Base-by-base conservation (phyloP, 2,113 vertebrate species). In the Canis aureus region DNA sequence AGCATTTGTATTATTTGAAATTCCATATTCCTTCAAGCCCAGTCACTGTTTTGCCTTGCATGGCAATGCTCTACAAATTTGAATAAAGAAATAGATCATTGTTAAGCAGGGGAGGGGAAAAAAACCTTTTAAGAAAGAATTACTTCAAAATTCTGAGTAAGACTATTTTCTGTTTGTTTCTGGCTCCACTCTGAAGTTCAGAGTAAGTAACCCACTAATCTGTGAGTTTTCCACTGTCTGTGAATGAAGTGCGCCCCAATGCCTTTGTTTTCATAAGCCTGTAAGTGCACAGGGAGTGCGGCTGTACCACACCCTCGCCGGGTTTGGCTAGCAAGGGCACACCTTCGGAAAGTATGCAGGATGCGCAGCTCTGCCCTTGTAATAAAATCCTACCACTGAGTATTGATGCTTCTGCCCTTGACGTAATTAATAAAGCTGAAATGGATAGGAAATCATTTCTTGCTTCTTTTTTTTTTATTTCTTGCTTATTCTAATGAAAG, bases 301-400 rank as follows among this genome's bases (percentile, higher is more conserved):
- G 49, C 62, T 73, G 49, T 0, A 0, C 81, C 95, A 93, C 88
- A 22, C 92, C 96, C 94, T 4, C 0, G 12, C 51, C 38, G 10
- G 35, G n/a, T 74, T 74, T 69, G 10, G 59, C 27, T 5, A 69
- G 87, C 93, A 92, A 38, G 89, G 97, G 66, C 94, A 94, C 95
- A 76, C 95, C 97, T 98, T 88, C 23, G 76, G 78, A 88, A 97
- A 96, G 92, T 49, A 97, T 96, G 95, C 85, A 85, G 76, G 43
- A 35, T 66, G 86, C 76, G 11, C 19, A 22, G 49, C n/a, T 86
- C 95, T 94, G 89, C 90, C 97, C 96, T 71, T 1, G 25, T 87
- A 92, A 67, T 67, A 91, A 86, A 97, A 83, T 57, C 82, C 93
- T 12, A 80, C 79, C 62, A 27, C 11, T 16, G 73, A 74, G 51